These are phyloP conservation scores for Hydractinia symbiolongicarpus DNA, from an alignment of 30 jellyfish, hydroid and myxozoan genomes.

Conservation along the genomic window DNA sequence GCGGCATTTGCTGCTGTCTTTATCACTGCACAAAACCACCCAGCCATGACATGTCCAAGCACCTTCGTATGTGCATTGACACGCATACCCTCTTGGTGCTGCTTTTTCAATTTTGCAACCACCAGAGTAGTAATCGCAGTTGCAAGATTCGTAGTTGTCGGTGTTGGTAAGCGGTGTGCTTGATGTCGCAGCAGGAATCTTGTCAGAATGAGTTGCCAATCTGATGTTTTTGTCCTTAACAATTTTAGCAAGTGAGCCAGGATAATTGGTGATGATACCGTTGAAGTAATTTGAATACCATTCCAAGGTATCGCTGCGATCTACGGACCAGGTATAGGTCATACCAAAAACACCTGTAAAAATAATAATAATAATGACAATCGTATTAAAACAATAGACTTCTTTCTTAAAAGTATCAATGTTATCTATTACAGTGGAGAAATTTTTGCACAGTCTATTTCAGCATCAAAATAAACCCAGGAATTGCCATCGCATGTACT, in stretches of 20 bases:
- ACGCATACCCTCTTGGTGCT: constrained; percentile 21
- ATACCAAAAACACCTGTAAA: constrained; percentile 17
- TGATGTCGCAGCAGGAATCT: neutral
- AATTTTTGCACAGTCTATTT: no score
- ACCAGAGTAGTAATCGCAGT: neutral
- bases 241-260: constrained; percentile 3
- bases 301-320: neutral
- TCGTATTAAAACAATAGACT: no score
- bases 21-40: constrained; percentile 9
- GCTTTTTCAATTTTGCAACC: constrained; percentile 10
- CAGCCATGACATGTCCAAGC: constrained; percentile 21
- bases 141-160: neutral
- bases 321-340: constrained; percentile 17
- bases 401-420: no score
- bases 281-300: constrained; percentile 10
- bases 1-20: neutral
- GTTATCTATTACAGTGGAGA: no score
- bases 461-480: no score
- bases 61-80: constrained; percentile 17
- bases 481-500: no score
- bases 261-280: constrained; percentile 27
- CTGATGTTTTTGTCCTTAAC: neutral
- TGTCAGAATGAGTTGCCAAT: constrained; percentile 3
- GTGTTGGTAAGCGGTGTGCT: neutral
- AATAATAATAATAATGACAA: neutral